Base-by-base conservation (phyloP, 2,888 invertebrate genomes). In the Epirrhoe tristata region DNA sequence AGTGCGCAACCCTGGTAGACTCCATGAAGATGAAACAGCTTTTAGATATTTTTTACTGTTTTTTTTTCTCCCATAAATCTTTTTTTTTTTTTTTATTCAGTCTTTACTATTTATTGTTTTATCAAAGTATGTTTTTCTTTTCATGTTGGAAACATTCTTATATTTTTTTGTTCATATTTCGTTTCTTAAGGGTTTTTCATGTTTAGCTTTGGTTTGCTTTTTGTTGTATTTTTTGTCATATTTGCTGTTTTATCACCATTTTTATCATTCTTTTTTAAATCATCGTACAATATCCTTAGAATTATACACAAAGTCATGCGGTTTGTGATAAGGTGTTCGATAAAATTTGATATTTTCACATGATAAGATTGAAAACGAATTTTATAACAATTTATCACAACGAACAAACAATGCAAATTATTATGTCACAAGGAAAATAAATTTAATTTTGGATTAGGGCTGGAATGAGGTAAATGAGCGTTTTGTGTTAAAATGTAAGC, bases 121-220 rank as follows among this genome's bases (percentile, higher is more conserved):
- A 6, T 1, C 51, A 32, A 17, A 0, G n/a, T n/a, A 24, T 12
- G 62, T 46, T 72, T 59, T 70, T 66, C n/a, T 56, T 52, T 58
- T 51, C 48, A 6, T 12, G 12, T 43, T 10, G 8, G 12, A 12
- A 43, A 12, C 48, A 16, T 31, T 53, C 24, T 54, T 48, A 52
- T 71, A 1, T 24, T 24, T 64, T 68, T 74, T 69, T 71, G 62
- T 64, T 59, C n/a, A 63, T 17, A 14, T 39, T 71, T 56, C 58
- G 52, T 17, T 65, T 69, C 71, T 74, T 67, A 62, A 71, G 71
- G 71, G 69, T 64, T 55, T 57, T 70, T 52, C 66, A 64, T 24
- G 24, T 67, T 64, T 59, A 63, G 39, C 52, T 70, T 66, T 36
- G 67, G 50, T 54, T 64, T 64, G 71, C 74, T 68, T 72, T 70